phyloP scores from a whole-genome alignment of 2,888 invertebrate genomes.

The Xestia xanthographa region DNA sequence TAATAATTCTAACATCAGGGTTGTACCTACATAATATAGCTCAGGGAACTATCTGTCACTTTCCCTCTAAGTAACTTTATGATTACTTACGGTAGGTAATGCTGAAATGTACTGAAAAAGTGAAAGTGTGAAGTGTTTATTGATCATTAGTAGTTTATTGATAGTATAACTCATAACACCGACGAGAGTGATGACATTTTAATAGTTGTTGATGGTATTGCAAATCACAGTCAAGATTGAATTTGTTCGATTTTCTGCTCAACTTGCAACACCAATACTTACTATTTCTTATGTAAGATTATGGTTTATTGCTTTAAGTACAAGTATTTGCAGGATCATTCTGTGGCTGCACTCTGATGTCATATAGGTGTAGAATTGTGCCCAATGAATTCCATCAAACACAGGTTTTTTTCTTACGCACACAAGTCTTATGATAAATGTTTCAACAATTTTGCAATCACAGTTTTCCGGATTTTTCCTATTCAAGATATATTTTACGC shows the following conservation, averaged over 20 bases:
- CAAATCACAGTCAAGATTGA: slow-evolving; percentile 39
- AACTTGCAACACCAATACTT: slow-evolving; percentile 39
- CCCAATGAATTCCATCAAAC: background rate
- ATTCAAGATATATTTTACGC: background rate
- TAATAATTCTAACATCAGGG: slow-evolving; percentile 40
- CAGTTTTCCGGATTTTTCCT: slow-evolving; percentile 27
- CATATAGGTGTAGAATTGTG: slow-evolving; percentile 9
- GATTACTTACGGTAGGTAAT: background rate
- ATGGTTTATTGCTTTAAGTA: slow-evolving; percentile 1
- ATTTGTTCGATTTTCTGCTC: slow-evolving; percentile 39
- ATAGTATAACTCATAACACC: slow-evolving; percentile 25
- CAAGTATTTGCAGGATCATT: slow-evolving; percentile 24
- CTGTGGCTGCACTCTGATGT: slow-evolving; percentile 11
- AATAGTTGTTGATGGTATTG: slow-evolving; percentile 20
- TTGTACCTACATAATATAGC: slow-evolving; percentile 27
- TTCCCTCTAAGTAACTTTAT: slow-evolving; percentile 35
- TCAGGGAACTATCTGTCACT: slow-evolving; percentile 37
- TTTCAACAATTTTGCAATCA: slow-evolving; percentile 3
- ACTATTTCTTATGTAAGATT: slow-evolving; percentile 25
- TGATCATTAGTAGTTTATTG: slow-evolving; percentile 29
- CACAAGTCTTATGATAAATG: slow-evolving; percentile 6
- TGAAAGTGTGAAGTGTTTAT: slow-evolving; percentile 36
- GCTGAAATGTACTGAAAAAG: slow-evolving; percentile 35
- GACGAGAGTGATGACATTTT: slow-evolving; percentile 38
- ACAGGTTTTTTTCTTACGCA: slow-evolving; percentile 33